Evolutionary conservation across 1,140 invertebrate species (phyloP), one percentile per base, ranked within the genome.

Genomic region (Anastrepha obliqua): DNA sequence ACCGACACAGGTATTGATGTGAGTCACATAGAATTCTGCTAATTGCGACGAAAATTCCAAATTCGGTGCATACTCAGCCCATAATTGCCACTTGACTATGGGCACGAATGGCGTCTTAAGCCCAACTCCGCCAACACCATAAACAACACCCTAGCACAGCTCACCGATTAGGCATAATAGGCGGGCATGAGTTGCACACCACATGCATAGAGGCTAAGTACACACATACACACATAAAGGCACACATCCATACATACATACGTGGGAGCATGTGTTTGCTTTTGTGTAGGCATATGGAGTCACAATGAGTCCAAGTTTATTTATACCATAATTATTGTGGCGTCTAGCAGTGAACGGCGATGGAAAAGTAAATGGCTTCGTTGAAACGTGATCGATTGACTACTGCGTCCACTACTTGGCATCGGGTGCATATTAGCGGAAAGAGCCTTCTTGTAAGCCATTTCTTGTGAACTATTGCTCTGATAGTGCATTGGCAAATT

Each of bases 321-420:
- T 47, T 44, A 7, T 8, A 2, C 47, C n/a, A 39, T 81, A 55
- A 81, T 81, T 55, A 42, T 55, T 15, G 74, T 51, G 47, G 47
- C 74, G 74, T 81, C 74, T 58, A 81, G 47, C 47, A 81, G 74
- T 55, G 47, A 81, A 20, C 44, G 44, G 74, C 7, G 74, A 81
- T 29, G 47, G 74, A 11, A 42, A 55, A 8, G 11, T 20, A 62
- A 62, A 86, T 62, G 47, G 47, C n/a, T 20, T 81, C 74, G 47
- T 60, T 59, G 55, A 92, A 91, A 92, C 91, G 91, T 92, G 91
- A 92, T 92, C 91, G 91, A 92, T 92, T 90, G 91, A 92, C 91
- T 91, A 90, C 91, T 89, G 90, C 64, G 74, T 29, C 8, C 70
- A 11, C 4, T 47, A 3, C 4, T 51, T 74, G 9, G 60, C 5